A percentile compares a stretch with the other conserved stretches of the same genome.
Conservation (phyloP, 2,888 invertebrate genomes). For the Hirtodrosophila confusa region DNA sequence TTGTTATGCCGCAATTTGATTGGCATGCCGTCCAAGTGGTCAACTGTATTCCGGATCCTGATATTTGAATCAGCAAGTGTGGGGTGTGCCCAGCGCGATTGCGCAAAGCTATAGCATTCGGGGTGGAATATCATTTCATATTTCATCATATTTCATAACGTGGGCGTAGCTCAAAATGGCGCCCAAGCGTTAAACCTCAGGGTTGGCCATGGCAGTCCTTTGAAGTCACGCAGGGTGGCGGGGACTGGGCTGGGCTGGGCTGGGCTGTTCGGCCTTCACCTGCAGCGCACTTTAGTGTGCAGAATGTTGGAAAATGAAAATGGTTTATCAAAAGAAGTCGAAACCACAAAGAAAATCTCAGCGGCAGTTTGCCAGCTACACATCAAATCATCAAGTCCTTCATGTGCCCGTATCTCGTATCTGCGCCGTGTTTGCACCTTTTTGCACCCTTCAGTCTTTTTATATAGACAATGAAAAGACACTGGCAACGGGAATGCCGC, state of each 20-base stretch:
- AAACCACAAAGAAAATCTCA: conserved; percentile 81
- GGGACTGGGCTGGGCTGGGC: not conserved
- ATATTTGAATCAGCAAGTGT: conserved; percentile 2
- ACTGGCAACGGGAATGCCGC: conserved; percentile 39
- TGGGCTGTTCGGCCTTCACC: conserved; percentile 14
- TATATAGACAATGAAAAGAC: conserved; percentile 44
- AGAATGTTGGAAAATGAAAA: conserved; percentile 47
- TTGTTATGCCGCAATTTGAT: conserved; percentile 60
- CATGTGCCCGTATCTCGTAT: conserved; percentile 60
- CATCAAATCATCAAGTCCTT: conserved; percentile 67
- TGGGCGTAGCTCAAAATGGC: conserved; percentile 34
- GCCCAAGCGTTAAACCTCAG: conserved; percentile 1
- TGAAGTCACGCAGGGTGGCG: conserved; percentile 33
- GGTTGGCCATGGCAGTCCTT: conserved; percentile 18
- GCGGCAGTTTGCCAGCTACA: conserved; percentile 62
- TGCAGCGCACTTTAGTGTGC: conserved; percentile 42
- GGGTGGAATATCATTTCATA: conserved; percentile 68
- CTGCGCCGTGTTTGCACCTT: conserved; percentile 62
- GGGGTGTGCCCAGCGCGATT: conserved; percentile 41
- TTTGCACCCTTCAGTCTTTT: conserved; percentile 24
- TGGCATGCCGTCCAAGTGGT: conserved; percentile 53
- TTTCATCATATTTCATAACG: conserved; percentile 77
- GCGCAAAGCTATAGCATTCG: conserved; percentile 44
- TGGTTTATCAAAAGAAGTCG: conserved; percentile 78
- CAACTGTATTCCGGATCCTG: not conserved